Percentiles rank a stretch among this genome's conserved stretches.
Conservation (phyloP, 2,888 invertebrate genomes). For the Zootermopsis nevadensis region DNA sequence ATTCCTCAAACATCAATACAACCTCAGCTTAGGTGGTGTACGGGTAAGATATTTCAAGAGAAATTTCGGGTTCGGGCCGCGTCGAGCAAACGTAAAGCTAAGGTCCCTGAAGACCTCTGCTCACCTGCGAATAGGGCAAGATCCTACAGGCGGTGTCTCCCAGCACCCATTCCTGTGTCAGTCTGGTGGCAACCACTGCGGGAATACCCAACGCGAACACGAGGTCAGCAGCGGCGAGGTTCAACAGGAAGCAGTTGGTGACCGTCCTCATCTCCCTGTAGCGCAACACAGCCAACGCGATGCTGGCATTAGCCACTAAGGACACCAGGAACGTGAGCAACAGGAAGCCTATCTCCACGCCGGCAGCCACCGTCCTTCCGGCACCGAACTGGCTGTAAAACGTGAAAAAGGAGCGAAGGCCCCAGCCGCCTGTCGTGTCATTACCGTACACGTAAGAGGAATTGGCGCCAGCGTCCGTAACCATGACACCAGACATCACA, state of each 20-base stretch:
- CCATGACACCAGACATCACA: neutral
- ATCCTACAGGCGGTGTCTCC: constrained; percentile 66
- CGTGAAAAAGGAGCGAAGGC: constrained; percentile 68
- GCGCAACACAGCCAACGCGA: constrained; percentile 64
- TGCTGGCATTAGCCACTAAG: constrained; percentile 66
- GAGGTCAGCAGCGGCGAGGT: constrained; percentile 74
- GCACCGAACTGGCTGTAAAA: constrained; percentile 68
- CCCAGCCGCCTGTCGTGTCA: constrained; percentile 65
- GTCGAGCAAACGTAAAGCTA: no score
- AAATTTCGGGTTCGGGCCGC: no score
- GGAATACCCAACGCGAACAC: constrained; percentile 69
- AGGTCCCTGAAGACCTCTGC: no score
- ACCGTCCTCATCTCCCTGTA: constrained; percentile 69
- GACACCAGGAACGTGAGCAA: constrained; percentile 64
- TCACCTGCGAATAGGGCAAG: constrained; percentile 69
- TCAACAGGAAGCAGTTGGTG: constrained; percentile 69
- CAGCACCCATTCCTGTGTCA: constrained; percentile 66
- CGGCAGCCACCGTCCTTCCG: constrained; percentile 59
- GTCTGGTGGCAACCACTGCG: constrained; percentile 66
- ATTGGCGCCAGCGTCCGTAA: constrained; percentile 56
- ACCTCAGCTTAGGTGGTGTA: no score
- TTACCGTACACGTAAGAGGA: constrained; percentile 67
- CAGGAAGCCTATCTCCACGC: constrained; percentile 63
- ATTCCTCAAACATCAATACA: no score
- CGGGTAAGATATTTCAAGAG: no score